A percentile compares a stretch with the other conserved stretches of the same genome.
phyloP scores from a whole-genome alignment of 2,113 vertebrate species.

The Petroica traversi region DNA sequence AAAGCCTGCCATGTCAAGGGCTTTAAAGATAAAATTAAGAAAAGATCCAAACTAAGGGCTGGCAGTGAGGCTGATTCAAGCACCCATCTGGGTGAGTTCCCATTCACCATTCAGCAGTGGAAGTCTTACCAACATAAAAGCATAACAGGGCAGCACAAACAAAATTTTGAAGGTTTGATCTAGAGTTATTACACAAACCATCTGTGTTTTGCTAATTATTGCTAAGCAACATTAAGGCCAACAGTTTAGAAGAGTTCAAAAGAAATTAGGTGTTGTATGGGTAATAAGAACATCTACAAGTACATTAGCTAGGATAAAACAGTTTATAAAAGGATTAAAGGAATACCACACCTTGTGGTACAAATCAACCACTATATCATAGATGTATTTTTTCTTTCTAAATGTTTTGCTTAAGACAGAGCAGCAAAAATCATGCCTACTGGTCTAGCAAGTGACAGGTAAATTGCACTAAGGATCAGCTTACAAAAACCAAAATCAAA shows the following conservation, averaged over 20 bases:
- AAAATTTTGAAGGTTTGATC: background rate
- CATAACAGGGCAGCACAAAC: background rate
- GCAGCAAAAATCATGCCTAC: background rate
- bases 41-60: background rate
- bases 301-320: conserved; percentile 10
- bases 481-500: background rate
- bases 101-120: background rate
- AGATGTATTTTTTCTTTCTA: background rate
- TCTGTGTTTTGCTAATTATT: background rate
- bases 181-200: background rate
- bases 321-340: conserved; percentile 42
- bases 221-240: background rate
- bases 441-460: background rate
- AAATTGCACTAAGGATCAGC: background rate
- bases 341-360: background rate
- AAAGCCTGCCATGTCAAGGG: background rate
- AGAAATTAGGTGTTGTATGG: background rate
- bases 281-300: conserved; percentile 5
- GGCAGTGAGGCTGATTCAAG: background rate
- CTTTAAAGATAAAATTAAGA: background rate
- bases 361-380: background rate
- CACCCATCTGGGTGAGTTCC: background rate
- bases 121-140: background rate
- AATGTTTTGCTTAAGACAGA: background rate
- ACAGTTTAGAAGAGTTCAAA: conserved; percentile 5